Evolutionary conservation across 2,113 vertebrate species (phyloP).

Genomic region (Baryphthengus martii): DNA sequence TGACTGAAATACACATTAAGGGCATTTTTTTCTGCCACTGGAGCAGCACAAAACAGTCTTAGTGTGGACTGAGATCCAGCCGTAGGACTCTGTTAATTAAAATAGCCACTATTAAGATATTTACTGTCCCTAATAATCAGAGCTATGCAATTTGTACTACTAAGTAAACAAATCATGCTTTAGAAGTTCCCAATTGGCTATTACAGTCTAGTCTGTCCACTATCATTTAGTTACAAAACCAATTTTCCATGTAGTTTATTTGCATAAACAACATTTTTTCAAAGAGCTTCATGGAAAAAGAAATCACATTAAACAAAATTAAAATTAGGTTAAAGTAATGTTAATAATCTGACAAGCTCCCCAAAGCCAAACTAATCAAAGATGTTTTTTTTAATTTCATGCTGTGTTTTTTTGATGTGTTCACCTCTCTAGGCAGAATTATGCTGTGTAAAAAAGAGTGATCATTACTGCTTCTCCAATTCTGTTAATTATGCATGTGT

Average conservation of each 20-base stretch:
- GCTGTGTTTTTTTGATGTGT: slow-evolving; percentile 47
- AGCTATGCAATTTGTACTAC: slow-evolving; percentile 47
- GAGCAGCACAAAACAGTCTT: slow-evolving; percentile 9
- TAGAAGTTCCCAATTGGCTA: slow-evolving; percentile 44
- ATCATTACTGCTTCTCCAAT: slow-evolving; percentile 47
- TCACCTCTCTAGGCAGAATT: slow-evolving; percentile 50
- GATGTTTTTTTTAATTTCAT: slow-evolving; percentile 6
- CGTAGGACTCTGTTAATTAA: slow-evolving; percentile 15
- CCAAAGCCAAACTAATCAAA: slow-evolving; percentile 48
- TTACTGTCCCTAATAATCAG: slow-evolving; percentile 41
- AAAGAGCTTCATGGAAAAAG: slow-evolving; percentile 39
- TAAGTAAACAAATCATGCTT: slow-evolving; percentile 49
- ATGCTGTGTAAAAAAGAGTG: neutral
- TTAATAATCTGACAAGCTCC: slow-evolving; percentile 61
- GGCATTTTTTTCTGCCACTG: slow-evolving; percentile 29
- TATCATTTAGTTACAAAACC: slow-evolving; percentile 57
- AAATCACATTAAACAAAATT: slow-evolving; percentile 61
- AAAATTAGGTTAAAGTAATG: slow-evolving; percentile 56
- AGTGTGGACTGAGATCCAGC: neutral
- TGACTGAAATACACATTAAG: slow-evolving; percentile 23
- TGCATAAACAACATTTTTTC: slow-evolving; percentile 56
- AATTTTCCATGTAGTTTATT: slow-evolving; percentile 62
- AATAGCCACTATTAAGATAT: slow-evolving; percentile 57
- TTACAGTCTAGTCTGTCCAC: slow-evolving; percentile 34
- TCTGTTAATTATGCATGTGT: neutral